These are phyloP conservation scores for Pelodytes ibericus DNA, from an alignment of 2,797 vertebrate genomes.

Conservation along the genomic window DNA sequence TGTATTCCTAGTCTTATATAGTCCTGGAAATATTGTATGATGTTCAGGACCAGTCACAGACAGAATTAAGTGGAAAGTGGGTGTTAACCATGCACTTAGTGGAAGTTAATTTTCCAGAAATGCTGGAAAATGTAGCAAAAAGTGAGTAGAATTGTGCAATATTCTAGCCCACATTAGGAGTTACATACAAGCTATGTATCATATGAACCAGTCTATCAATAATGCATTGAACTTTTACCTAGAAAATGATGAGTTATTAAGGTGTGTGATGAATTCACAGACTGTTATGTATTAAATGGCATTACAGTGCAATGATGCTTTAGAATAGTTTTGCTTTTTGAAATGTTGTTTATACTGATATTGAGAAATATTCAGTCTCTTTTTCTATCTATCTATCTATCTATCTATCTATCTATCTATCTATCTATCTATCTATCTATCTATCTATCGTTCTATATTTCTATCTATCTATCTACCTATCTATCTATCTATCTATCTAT, in stretches of 20 bases:
- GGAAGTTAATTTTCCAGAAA: constrained; percentile 76
- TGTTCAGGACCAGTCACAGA: constrained; percentile 67
- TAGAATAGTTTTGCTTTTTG: no score
- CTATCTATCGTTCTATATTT: no score
- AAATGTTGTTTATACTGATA: no score
- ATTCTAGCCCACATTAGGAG: constrained; percentile 77
- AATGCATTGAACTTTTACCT: not conserved
- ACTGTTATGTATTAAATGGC: not conserved
- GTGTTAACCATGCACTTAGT: constrained; percentile 60
- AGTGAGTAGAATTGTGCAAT: constrained; percentile 72
- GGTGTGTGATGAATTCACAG: not conserved
- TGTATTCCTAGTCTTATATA: constrained; percentile 71
- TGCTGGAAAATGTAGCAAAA: constrained; percentile 68
- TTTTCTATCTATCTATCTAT: no score
- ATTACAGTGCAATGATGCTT: not conserved
- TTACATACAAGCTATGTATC: constrained; percentile 3
- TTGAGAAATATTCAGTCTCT: no score
- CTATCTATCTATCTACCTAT: no score
- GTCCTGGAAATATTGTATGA: constrained; percentile 57
- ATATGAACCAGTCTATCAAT: constrained; percentile 5
- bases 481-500: no score
- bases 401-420: no score
- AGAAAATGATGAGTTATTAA: not conserved
- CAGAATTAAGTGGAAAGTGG: constrained; percentile 46
- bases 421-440: no score